Percentiles rank a stretch among this genome's conserved stretches.
Evolutionary conservation across 2,113 vertebrate genomes (phyloP).

Genomic region (Accipiter cooperii): DNA sequence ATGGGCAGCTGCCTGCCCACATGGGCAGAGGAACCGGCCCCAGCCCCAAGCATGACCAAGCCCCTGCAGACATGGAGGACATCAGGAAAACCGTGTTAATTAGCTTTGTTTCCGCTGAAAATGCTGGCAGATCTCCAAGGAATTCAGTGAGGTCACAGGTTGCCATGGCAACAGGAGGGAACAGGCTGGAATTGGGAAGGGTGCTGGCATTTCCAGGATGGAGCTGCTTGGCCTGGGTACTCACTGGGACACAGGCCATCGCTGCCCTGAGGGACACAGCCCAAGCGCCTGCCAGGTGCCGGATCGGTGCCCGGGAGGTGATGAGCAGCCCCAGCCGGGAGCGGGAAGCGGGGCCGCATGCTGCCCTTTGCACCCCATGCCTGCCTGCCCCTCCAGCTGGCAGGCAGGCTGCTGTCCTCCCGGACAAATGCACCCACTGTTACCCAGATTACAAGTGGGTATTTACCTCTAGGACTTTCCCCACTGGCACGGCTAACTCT

Average conservation of each 20-base stretch:
- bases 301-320: neutral
- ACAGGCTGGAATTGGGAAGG: conserved; percentile 26
- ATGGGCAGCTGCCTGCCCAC: neutral
- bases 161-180: conserved; percentile 37
- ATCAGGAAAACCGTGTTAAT: neutral
- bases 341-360: rapidly evolving
- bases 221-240: neutral
- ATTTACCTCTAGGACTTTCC: neutral
- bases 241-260: rapidly evolving
- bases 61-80: neutral
- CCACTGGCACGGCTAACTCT: rapidly evolving
- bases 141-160: conserved; percentile 35
- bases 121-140: neutral
- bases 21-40: neutral
- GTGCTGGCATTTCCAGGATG: neutral
- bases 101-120: neutral
- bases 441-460: neutral
- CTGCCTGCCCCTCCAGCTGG: neutral
- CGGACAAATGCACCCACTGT: rapidly evolving
- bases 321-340: neutral
- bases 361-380: rapidly evolving
- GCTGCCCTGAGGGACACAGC: rapidly evolving
- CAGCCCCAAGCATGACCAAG: neutral
- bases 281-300: rapidly evolving
- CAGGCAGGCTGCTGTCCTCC: neutral